phyloP scores from a whole-genome alignment of 2,797 vertebrate species.

The Sebastes goodei region DNA sequence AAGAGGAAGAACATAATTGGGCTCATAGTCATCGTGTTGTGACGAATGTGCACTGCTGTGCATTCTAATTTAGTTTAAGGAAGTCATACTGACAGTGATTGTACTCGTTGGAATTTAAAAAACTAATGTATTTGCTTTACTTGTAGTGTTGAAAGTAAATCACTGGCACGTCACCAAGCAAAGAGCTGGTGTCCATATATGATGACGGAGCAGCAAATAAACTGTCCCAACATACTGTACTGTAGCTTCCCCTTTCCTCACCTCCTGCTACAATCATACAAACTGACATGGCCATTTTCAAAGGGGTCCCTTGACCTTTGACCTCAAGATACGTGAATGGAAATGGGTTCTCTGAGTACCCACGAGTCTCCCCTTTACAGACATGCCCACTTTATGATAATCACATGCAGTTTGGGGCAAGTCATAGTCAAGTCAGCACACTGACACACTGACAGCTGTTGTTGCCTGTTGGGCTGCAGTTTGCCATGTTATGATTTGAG shows the following conservation, averaged over 20 bases:
- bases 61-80: neutral
- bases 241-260: neutral
- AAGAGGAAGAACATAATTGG: neutral
- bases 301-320: no score
- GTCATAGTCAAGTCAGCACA: no score
- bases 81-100: neutral
- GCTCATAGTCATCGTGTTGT: neutral
- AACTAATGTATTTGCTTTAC: neutral
- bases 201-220: neutral
- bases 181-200: neutral
- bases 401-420: no score
- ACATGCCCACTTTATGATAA: no score
- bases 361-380: no score
- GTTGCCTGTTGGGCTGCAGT: no score
- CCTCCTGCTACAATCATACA: neutral
- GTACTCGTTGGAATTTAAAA: neutral
- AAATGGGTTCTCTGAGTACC: no score
- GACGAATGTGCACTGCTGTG: neutral
- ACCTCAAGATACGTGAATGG: no score
- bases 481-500: no score
- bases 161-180: neutral
- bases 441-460: no score
- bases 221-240: no score
- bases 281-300: no score
- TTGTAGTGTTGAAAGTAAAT: neutral